phyloP scores from a whole-genome alignment of 1,140 invertebrate species.

The Drosophila ohnishii region DNA sequence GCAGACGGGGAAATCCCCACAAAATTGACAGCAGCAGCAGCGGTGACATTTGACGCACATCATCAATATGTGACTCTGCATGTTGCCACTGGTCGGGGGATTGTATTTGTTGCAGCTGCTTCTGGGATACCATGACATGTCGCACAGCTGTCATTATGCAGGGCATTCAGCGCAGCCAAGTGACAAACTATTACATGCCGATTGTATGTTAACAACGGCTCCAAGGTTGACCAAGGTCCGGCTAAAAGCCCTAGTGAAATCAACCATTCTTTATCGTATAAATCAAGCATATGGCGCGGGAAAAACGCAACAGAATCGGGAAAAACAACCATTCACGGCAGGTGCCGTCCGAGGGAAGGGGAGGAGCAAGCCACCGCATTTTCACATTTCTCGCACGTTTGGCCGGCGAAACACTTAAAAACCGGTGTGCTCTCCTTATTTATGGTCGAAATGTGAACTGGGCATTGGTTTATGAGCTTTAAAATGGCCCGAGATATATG shows the following conservation, averaged over 20 bases:
- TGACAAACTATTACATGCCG: conserved; percentile 64
- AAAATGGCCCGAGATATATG: conserved; percentile 14
- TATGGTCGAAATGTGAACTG: conserved; percentile 62
- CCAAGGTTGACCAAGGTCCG: conserved; percentile 24
- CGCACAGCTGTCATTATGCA: conserved; percentile 71
- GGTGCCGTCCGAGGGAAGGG: conserved; percentile 34
- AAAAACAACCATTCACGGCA: conserved; percentile 44
- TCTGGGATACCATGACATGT: conserved; percentile 58
- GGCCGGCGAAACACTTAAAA: conserved; percentile 54
- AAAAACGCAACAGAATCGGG: neutral
- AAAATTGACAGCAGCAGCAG: conserved; percentile 66
- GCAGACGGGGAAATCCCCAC: conserved; percentile 14
- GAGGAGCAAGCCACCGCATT: neutral
- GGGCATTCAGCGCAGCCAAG: conserved; percentile 28
- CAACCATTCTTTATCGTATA: conserved; percentile 44
- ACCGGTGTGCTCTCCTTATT: conserved; percentile 51
- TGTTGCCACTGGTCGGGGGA: conserved; percentile 13
- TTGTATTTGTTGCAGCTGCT: conserved; percentile 33
- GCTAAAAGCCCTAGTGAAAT: neutral
- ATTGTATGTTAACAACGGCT: conserved; percentile 54
- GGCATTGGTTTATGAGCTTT: conserved; percentile 44
- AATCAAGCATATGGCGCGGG: conserved; percentile 54
- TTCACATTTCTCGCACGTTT: conserved; percentile 55
- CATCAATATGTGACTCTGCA: conserved; percentile 68
- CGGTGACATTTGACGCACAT: conserved; percentile 68